Percentiles rank a stretch among this genome's conserved stretches.
Evolutionary conservation across 2,113 vertebrate species (phyloP).

Genomic region (Clarias magur): DNA sequence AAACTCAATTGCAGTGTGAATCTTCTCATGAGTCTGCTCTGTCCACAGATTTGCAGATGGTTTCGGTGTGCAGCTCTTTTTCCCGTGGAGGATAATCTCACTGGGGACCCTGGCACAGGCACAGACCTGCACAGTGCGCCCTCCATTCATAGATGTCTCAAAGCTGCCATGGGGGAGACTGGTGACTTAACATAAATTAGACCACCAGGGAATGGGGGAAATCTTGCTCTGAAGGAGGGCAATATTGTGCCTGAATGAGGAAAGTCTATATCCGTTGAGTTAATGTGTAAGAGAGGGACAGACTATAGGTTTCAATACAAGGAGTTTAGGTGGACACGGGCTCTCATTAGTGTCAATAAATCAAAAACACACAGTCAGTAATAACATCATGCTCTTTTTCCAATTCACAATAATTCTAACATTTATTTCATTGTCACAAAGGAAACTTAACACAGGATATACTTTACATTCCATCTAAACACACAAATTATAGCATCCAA

Average conservation of each 20-base stretch:
- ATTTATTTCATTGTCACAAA: not conserved
- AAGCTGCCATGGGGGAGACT: conserved; percentile 81
- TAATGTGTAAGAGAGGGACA: conserved; percentile 9
- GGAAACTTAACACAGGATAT: not conserved
- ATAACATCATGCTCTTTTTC: not conserved
- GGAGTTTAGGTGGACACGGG: not conserved
- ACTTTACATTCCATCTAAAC: not conserved
- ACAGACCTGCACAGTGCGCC: conserved; percentile 71
- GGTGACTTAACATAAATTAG: conserved; percentile 86
- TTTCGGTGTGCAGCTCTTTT: conserved; percentile 75
- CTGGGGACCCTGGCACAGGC: conserved; percentile 73
- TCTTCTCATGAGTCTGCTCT: conserved; percentile 78
- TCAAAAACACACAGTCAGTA: not conserved
- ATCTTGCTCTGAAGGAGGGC: conserved; percentile 74
- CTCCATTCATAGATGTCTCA: conserved; percentile 75
- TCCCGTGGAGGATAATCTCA: conserved; percentile 81
- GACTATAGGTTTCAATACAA: conserved; percentile 11
- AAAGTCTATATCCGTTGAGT: conserved; percentile 57
- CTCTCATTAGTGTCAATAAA: not conserved
- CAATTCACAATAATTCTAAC: not conserved
- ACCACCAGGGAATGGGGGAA: conserved; percentile 78
- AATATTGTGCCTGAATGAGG: conserved; percentile 70
- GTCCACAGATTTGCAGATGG: conserved; percentile 81
- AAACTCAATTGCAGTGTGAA: conserved; percentile 73
- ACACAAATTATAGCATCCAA: not conserved